A percentile compares a stretch with the other conserved stretches of the same genome.
Evolutionary conservation across 1,140 invertebrate genomes (phyloP).

Genomic region (Adelges cooleyi): DNA sequence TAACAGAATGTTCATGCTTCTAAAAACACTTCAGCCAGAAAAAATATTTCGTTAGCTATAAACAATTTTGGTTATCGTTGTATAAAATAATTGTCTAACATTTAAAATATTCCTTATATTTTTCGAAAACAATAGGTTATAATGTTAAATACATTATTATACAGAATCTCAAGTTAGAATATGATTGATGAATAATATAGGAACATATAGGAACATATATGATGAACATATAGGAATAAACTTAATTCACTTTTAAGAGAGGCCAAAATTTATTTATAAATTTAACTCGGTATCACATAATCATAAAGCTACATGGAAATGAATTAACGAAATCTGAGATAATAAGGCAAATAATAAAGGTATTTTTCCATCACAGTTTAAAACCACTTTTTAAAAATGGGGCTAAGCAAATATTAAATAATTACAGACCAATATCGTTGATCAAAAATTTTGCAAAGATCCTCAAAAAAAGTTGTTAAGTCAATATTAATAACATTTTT

Average conservation of each 20-base stretch:
- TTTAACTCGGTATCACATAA: not conserved
- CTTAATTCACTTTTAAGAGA: not conserved
- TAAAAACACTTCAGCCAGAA: no score
- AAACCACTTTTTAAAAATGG: not conserved
- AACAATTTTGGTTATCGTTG: no score
- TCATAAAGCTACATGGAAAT: not conserved
- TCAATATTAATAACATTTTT: not conserved
- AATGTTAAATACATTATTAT: no score
- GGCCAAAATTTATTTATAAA: not conserved
- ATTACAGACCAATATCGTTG: not conserved
- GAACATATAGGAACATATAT: no score
- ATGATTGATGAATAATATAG: no score
- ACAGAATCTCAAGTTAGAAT: no score
- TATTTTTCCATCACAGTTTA: not conserved
- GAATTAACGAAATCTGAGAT: not conserved
- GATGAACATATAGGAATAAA: not conserved
- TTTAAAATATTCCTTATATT: no score
- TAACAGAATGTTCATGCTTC: no score
- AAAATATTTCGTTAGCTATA: no score
- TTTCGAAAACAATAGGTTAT: no score
- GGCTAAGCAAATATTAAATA: not conserved
- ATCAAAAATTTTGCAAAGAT: not conserved
- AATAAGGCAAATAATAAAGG: not conserved
- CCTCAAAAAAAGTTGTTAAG: not conserved
- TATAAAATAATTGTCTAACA: no score